A percentile compares a stretch with the other conserved stretches of the same genome.
phyloP scores from a whole-genome alignment of 2,113 vertebrate species.

The Coracopsis vasa region DNA sequence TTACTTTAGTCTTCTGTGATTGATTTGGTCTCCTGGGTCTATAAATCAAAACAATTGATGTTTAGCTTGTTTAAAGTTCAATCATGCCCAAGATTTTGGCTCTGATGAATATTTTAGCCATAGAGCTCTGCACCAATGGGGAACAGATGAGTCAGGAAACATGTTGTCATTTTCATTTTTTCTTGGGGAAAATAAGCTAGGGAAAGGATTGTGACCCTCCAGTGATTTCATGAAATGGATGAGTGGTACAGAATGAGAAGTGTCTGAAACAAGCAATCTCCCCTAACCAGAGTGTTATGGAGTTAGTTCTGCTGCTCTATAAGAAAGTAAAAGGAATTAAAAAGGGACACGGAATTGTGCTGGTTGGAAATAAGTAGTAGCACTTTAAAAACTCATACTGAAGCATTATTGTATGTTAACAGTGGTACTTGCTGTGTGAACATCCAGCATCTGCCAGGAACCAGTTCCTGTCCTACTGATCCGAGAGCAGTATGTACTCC shows the following conservation, averaged over 20 bases:
- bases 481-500: neutral
- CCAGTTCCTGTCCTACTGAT: neutral
- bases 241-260: neutral
- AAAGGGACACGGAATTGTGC: neutral
- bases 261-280: neutral
- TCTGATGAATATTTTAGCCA: neutral
- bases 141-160: neutral
- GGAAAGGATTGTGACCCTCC: neutral
- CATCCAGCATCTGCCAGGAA: neutral
- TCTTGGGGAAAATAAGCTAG: neutral
- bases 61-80: constrained; percentile 7
- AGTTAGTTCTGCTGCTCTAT: neutral
- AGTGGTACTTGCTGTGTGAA: neutral
- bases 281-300: neutral
- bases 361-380: neutral
- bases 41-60: constrained; percentile 36
- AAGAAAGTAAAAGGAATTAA: neutral
- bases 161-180: neutral
- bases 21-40: neutral
- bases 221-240: neutral
- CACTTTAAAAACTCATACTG: neutral
- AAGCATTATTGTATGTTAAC: neutral
- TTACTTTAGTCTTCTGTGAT: neutral
- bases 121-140: neutral
- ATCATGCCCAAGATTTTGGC: neutral